These are phyloP conservation scores for Brachionichthys hirsutus DNA, from an alignment of 2,113 vertebrate genomes.

Conservation along the genomic window DNA sequence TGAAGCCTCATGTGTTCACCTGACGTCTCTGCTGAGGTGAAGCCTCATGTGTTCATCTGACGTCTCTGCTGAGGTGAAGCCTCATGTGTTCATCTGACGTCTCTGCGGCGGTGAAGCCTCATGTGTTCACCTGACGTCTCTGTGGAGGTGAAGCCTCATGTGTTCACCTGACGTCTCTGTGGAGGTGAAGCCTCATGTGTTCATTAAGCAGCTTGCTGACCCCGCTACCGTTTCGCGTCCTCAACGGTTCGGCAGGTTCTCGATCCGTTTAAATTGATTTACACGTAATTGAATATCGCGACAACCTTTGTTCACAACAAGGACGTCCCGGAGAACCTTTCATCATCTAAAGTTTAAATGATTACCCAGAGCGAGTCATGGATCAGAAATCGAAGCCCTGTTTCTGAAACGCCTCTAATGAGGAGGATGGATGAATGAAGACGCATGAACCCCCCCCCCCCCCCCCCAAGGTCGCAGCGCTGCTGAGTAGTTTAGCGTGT, in stretches of 20 bases:
- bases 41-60: background rate
- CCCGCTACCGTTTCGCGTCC: background rate
- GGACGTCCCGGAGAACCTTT: background rate
- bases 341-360: background rate
- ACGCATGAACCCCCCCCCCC: too few relatives aligned
- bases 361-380: background rate
- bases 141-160: background rate
- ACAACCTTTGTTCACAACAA: background rate
- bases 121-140: too few relatives aligned
- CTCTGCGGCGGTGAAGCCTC: too few relatives aligned
- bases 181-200: background rate
- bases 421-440: background rate
- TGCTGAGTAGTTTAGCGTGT: background rate
- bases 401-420: constrained; percentile 6
- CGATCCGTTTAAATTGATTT: background rate
- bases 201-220: background rate
- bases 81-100: background rate
- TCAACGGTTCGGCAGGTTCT: background rate
- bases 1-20: background rate
- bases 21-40: too few relatives aligned
- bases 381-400: background rate
- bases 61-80: too few relatives aligned
- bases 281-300: background rate
- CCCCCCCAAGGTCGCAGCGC: too few relatives aligned
- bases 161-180: too few relatives aligned